phyloP scores from a whole-genome alignment of 2,113 vertebrate species.

The Neodon shergylaensis region DNA sequence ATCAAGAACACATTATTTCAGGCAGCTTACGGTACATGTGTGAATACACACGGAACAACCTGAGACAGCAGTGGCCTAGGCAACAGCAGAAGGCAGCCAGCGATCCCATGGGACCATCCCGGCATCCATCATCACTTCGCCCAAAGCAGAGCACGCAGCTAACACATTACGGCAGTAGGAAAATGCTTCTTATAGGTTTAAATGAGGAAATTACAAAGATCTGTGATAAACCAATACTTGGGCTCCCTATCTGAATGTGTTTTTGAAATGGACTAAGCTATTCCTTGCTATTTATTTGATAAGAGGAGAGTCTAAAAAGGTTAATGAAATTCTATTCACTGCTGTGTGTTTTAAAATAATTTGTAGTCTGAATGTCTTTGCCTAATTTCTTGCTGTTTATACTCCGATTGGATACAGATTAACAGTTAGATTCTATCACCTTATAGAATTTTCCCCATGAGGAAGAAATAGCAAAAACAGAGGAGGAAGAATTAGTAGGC shows the following conservation, averaged over 20 bases:
- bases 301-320: background rate
- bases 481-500: background rate
- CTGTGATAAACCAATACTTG: constrained; percentile 1
- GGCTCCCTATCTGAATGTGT: background rate
- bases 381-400: constrained; percentile 25
- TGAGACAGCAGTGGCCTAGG: background rate
- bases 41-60: background rate
- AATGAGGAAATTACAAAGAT: constrained; percentile 17
- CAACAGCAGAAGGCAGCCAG: accelerated
- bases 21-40: background rate
- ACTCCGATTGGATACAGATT: constrained; percentile 13
- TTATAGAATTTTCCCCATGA: background rate
- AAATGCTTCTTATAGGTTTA: background rate
- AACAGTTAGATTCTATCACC: background rate
- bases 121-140: background rate
- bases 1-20: background rate
- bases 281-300: constrained; percentile 35
- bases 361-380: constrained; percentile 45
- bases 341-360: constrained; percentile 44
- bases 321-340: constrained; percentile 31
- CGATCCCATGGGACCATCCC: background rate
- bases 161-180: background rate
- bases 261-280: background rate
- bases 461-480: background rate
- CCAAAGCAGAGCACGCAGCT: background rate